Conservation (phyloP, 2,113 vertebrate genomes). For the Paedocypris sp. region DNA sequence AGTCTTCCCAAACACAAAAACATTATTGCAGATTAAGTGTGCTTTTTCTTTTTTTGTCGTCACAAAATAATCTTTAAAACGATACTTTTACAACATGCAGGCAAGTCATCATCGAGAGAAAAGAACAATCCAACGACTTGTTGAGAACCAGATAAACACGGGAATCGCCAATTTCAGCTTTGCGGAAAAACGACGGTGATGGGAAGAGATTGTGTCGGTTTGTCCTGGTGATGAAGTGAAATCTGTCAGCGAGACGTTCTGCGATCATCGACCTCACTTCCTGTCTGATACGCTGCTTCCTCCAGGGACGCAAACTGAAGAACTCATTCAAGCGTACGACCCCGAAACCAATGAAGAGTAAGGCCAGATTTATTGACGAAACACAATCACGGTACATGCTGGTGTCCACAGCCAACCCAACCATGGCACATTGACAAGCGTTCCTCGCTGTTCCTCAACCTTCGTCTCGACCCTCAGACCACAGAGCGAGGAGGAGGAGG, state of each 20-base stretch:
- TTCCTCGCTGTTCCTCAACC: too few species aligned
- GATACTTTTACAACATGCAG: constrained; percentile 54
- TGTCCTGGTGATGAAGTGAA: too few species aligned
- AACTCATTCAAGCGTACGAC: constrained; percentile 1
- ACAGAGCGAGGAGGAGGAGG: too few species aligned
- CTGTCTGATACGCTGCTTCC: constrained; percentile 12
- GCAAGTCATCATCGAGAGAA: constrained; percentile 44
- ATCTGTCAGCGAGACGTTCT: background rate
- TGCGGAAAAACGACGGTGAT: too few species aligned
- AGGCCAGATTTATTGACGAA: constrained; percentile 15
- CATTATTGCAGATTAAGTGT: constrained; percentile 75
- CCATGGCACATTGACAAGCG: constrained; percentile 15
- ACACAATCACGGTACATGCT: constrained; percentile 13
- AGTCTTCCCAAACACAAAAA: constrained; percentile 61
- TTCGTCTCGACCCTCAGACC: too few species aligned
- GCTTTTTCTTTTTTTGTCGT: constrained; percentile 59
- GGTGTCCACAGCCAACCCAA: too few species aligned
- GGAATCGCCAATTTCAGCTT: too few species aligned
- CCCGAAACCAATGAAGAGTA: constrained; percentile 16
- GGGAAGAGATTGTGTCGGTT: background rate
- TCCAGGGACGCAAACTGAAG: constrained; percentile 18
- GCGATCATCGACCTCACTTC: background rate
- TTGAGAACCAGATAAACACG: too few species aligned
- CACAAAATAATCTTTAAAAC: constrained; percentile 52
- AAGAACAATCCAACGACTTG: constrained; percentile 38